These are phyloP conservation scores for Diplolepis rosae DNA, from an alignment of 2,888 invertebrate genomes.

Conservation along the genomic window DNA sequence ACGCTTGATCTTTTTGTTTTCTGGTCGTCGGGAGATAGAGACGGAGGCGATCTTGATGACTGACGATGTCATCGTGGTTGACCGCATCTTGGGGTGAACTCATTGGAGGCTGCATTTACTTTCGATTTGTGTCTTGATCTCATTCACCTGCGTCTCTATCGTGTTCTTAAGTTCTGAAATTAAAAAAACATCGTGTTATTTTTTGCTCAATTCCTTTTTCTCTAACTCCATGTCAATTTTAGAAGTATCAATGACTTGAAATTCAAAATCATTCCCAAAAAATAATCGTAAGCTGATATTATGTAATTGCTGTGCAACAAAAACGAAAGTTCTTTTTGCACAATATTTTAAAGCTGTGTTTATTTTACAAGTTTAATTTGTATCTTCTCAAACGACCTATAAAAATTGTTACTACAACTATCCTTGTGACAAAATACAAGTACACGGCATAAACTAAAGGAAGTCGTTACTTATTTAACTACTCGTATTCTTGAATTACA, in stretches of 20 bases:
- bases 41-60: slow-evolving; percentile 59
- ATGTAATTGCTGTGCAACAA: too few species aligned
- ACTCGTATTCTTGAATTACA: too few species aligned
- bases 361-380: too few species aligned
- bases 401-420: not conserved
- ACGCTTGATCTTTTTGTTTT: slow-evolving; percentile 34
- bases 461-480: not conserved
- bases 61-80: slow-evolving; percentile 56
- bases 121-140: slow-evolving; percentile 96
- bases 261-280: too few species aligned
- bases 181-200: slow-evolving; percentile 28
- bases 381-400: not conserved
- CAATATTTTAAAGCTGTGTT: too few species aligned
- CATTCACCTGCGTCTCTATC: slow-evolving; percentile 97
- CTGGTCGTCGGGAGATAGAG: slow-evolving; percentile 55
- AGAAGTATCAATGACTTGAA: too few species aligned
- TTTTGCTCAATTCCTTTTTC: too few species aligned
- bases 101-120: slow-evolving; percentile 97
- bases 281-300: too few species aligned
- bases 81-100: slow-evolving; percentile 73
- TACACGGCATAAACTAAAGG: not conserved
- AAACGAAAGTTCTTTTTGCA: too few species aligned
- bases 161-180: slow-evolving; percentile 97
- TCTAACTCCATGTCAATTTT: too few species aligned
- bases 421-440: not conserved